Evolutionary conservation across 2,113 vertebrate genomes (phyloP), one percentile per base, ranked within the genome.

Genomic region (Columba livia): DNA sequence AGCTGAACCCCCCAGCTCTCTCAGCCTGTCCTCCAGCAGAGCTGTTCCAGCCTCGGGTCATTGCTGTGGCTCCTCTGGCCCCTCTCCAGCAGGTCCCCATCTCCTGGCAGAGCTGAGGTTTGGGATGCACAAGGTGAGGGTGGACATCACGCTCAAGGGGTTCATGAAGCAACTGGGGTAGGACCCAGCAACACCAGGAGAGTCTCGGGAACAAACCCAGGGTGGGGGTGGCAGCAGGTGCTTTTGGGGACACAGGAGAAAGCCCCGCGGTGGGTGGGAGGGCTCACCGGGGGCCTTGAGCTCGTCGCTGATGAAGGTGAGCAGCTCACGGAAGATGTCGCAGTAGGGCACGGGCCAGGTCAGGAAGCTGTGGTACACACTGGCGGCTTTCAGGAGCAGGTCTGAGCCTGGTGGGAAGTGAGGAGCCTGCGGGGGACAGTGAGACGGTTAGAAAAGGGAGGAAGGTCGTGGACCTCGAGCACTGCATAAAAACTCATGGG

Each of bases 271-370:
- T 4, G 67, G n/a, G 28, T 11, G 2, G 29, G 3, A 61, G 9
- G 0, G 0, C 95, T 87, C 95, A 99, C 99, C 99, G 44, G 99
- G 99, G 7, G 98, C 99, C 94, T 98, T 99, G 79, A 98, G 97
- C 93, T 99, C 99, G 26, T 99, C 98, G 16, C 98, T 98, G 19
- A 99, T 98, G 78, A 98, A 99, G 80, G 98, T 98, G 78, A 99
- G 98, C 74, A 99, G 98, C 88, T 98, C 97, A 29, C 91, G 98
- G 93, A 98, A 99, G 94, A 99, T 98, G 82, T 98, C 96, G 18
- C 99, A 98, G 96, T 99, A 99, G 1, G 99, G 99, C 71, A 99
- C 97, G 0, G 99, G 99, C 99, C 99, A 99, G 5, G 99, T 99
- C 75, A 99, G 98, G 97, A 99, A 99, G n/a, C 82, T 80, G 90